A percentile compares a stretch with the other conserved stretches of the same genome.
phyloP scores from a whole-genome alignment of 2,113 vertebrate species.

The Brachypodius melanocephalos region DNA sequence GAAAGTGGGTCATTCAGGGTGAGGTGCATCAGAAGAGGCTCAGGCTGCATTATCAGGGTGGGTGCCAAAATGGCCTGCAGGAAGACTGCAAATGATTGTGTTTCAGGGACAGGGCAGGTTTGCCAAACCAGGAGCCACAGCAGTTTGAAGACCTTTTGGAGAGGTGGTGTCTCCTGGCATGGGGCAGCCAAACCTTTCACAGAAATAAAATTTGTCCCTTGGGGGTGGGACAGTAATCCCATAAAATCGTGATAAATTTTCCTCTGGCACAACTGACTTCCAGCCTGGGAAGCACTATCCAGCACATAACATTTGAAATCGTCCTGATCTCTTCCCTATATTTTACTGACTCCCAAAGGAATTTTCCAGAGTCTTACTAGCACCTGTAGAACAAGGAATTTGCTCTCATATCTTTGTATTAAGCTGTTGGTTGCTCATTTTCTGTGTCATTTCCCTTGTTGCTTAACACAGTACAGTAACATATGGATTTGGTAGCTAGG shows the following conservation, averaged over 20 bases:
- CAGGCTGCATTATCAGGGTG: background rate
- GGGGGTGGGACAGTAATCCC: background rate
- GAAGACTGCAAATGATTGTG: background rate
- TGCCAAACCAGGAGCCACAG: background rate
- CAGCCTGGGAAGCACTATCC: background rate
- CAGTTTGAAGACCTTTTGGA: background rate
- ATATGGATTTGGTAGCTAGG: background rate
- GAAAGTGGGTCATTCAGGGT: background rate
- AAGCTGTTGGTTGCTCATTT: background rate
- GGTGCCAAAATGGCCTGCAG: background rate
- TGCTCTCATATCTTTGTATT: background rate
- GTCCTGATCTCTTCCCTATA: background rate
- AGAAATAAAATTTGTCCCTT: background rate
- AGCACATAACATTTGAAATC: background rate
- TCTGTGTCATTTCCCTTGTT: fast-evolving
- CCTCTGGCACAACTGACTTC: background rate
- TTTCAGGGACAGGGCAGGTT: background rate
- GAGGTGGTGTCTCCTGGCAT: background rate
- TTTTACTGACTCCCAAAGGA: background rate
- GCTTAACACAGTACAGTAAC: background rate
- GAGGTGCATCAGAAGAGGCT: background rate
- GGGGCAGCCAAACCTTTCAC: background rate
- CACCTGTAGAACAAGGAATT: background rate
- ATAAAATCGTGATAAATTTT: background rate
- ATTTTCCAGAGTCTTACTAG: background rate